Conservation (phyloP, 2,888 invertebrate genomes). For the Coecobrya sp. region DNA sequence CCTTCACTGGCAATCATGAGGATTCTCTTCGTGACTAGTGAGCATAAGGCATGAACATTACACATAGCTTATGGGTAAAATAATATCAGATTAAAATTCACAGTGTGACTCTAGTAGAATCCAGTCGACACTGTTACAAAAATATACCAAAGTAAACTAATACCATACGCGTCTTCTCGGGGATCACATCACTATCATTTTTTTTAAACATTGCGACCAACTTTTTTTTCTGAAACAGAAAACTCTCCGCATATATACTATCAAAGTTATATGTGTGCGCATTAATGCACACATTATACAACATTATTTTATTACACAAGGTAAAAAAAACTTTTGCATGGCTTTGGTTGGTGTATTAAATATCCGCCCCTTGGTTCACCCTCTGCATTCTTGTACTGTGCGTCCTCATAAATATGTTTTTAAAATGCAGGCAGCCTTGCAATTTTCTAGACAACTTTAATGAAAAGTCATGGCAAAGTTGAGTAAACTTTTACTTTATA, state of each 20-base stretch:
- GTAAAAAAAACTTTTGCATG: background rate
- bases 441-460: background rate
- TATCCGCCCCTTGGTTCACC: slow-evolving; percentile 21
- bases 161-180: background rate
- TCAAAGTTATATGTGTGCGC: background rate
- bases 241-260: background rate
- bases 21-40: slow-evolving; percentile 58
- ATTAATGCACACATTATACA: background rate
- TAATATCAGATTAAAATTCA: slow-evolving; percentile 47
- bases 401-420: too few relatives aligned
- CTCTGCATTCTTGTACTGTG: too few relatives aligned
- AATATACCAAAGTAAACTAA: background rate
- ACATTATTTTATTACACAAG: background rate
- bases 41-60: slow-evolving; percentile 10
- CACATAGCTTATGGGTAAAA: background rate
- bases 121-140: background rate
- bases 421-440: background rate
- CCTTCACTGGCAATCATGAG: slow-evolving; percentile 50
- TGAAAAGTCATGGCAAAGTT: background rate
- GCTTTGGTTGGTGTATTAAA: slow-evolving; percentile 23
- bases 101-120: slow-evolving; percentile 23
- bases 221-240: background rate
- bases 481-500: background rate
- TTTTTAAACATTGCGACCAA: background rate
- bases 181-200: slow-evolving; percentile 10